Evolutionary conservation across 2,113 vertebrate species (phyloP).

Genomic region (Anseranas semipalmata): DNA sequence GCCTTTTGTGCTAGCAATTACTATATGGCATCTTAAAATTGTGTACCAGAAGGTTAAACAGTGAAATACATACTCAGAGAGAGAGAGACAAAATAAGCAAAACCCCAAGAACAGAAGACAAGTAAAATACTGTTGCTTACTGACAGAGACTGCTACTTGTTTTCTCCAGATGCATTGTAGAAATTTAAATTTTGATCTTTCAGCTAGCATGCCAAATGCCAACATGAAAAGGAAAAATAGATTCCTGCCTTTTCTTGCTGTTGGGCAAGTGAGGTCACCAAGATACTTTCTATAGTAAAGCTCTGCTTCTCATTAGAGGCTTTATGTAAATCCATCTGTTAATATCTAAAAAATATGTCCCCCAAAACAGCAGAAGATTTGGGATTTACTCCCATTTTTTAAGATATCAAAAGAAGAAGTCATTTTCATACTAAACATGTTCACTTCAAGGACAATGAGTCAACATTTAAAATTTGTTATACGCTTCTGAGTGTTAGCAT

Average conservation of each 20-base stretch:
- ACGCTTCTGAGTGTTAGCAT: not conserved
- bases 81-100: not conserved
- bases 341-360: not conserved
- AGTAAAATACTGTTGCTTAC: not conserved
- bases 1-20: conserved; percentile 6
- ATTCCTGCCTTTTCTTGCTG: not conserved
- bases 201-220: not conserved
- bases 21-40: not conserved
- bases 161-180: not conserved
- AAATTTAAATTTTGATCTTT: not conserved
- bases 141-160: not conserved
- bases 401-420: not conserved
- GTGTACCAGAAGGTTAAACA: not conserved
- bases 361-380: not conserved
- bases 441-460: not conserved
- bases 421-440: not conserved
- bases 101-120: not conserved
- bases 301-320: not conserved
- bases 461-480: not conserved
- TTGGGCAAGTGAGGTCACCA: not conserved
- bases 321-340: not conserved
- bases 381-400: not conserved
- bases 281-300: not conserved
- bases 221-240: not conserved
- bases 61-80: not conserved